phyloP scores from a whole-genome alignment of 2,888 invertebrate genomes.

The Torymus aiolomorphi region DNA sequence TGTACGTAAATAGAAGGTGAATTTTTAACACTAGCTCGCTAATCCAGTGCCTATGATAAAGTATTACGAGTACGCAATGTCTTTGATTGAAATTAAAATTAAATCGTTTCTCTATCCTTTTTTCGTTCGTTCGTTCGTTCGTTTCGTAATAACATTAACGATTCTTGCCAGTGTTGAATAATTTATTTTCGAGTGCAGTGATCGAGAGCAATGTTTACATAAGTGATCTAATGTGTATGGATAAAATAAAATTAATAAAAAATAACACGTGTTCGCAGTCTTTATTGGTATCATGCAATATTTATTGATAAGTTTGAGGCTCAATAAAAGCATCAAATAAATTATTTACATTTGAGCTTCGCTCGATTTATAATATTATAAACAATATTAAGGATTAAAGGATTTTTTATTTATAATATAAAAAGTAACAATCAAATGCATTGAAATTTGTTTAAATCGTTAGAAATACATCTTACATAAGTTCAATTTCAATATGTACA shows the following conservation, averaged over 20 bases:
- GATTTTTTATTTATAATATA: constrained; percentile 20
- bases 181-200: constrained; percentile 41
- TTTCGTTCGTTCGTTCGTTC: neutral
- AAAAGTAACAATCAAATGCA: constrained; percentile 34
- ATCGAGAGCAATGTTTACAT: constrained; percentile 36
- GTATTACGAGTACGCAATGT: constrained; percentile 33
- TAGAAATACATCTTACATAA: constrained; percentile 43
- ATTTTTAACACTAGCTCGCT: constrained; percentile 51
- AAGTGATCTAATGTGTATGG: constrained; percentile 35
- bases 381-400: constrained; percentile 19
- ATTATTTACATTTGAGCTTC: constrained; percentile 42
- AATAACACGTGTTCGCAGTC: constrained; percentile 16
- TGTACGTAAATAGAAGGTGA: constrained; percentile 29
- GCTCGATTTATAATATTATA: constrained; percentile 20
- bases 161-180: constrained; percentile 53
- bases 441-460: constrained; percentile 28
- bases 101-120: constrained; percentile 25
- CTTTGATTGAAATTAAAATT: constrained; percentile 24
- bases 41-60: constrained; percentile 55
- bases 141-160: constrained; percentile 21
- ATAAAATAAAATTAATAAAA: constrained; percentile 28
- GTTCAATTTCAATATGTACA: constrained; percentile 50
- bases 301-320: constrained; percentile 53
- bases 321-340: constrained; percentile 53
- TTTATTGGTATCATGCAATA: constrained; percentile 51